Evolutionary conservation across 2,888 invertebrate genomes (phyloP).

Genomic region (Stegophylla sp.): DNA sequence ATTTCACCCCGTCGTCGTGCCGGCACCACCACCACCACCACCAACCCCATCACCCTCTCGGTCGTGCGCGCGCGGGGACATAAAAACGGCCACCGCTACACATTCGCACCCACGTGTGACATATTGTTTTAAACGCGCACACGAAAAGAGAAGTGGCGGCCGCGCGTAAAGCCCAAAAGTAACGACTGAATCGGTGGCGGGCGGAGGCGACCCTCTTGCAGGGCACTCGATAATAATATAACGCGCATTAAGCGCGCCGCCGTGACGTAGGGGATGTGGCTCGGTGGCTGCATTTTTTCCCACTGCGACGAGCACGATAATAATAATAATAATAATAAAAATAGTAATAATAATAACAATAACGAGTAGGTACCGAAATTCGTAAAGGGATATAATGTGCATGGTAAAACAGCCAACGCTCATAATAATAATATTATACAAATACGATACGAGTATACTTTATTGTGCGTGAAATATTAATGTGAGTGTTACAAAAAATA

Average conservation of each 20-base stretch:
- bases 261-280: neutral
- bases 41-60: neutral
- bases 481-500: no score
- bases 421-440: neutral
- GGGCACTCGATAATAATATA: no score
- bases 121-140: constrained; percentile 42
- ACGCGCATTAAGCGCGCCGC: neutral
- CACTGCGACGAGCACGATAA: constrained; percentile 20
- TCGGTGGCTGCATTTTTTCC: constrained; percentile 52
- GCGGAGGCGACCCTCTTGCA: no score
- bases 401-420: neutral
- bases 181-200: constrained; percentile 32
- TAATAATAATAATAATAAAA: constrained; percentile 24
- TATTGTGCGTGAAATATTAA: no score
- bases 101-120: constrained; percentile 45
- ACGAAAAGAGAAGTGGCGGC: constrained; percentile 14
- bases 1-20: neutral
- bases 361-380: constrained; percentile 10
- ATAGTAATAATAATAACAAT: neutral
- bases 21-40: neutral
- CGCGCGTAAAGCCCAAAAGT: constrained; percentile 54
- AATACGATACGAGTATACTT: no score
- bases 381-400: neutral
- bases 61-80: neutral
- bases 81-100: constrained; percentile 5